phyloP scores from a whole-genome alignment of 2,888 invertebrate species.

The Aphelenchoides bicaudatus region DNA sequence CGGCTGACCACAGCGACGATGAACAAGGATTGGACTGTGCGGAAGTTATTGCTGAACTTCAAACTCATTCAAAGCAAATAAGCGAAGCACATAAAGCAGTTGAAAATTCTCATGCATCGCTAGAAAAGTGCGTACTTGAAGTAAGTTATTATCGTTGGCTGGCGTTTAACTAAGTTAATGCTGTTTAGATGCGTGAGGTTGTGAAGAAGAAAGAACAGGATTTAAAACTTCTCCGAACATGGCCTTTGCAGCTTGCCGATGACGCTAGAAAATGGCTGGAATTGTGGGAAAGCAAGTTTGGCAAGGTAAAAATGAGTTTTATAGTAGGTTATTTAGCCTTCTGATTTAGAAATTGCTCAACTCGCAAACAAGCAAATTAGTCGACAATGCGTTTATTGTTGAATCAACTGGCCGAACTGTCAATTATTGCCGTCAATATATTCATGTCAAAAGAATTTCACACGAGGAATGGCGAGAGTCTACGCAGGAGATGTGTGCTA shows the following conservation, averaged over 20 bases:
- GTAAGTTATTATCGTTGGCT: too few species aligned
- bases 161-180: neutral
- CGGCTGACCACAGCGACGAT: too few species aligned
- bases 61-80: slow-evolving; percentile 1
- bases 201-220: slow-evolving; percentile 9
- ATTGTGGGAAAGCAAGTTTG: slow-evolving; percentile 18
- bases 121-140: too few species aligned
- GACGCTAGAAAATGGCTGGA: slow-evolving; percentile 13
- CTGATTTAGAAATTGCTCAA: slow-evolving; percentile 7
- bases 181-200: slow-evolving; percentile 11
- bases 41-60: neutral
- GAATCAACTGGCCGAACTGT: neutral
- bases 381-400: slow-evolving; percentile 16
- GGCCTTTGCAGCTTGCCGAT: slow-evolving; percentile 17
- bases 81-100: slow-evolving; percentile 10
- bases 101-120: too few species aligned
- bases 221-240: neutral
- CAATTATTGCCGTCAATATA: slow-evolving; percentile 9
- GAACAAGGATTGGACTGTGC: neutral
- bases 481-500: neutral
- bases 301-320: slow-evolving; percentile 3
- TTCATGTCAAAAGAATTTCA: slow-evolving; percentile 13
- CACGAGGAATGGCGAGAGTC: slow-evolving; percentile 15
- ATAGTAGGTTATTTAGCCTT: neutral
- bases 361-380: slow-evolving; percentile 6